phyloP scores from a whole-genome alignment of 2,113 vertebrate species.

The Numida meleagris region DNA sequence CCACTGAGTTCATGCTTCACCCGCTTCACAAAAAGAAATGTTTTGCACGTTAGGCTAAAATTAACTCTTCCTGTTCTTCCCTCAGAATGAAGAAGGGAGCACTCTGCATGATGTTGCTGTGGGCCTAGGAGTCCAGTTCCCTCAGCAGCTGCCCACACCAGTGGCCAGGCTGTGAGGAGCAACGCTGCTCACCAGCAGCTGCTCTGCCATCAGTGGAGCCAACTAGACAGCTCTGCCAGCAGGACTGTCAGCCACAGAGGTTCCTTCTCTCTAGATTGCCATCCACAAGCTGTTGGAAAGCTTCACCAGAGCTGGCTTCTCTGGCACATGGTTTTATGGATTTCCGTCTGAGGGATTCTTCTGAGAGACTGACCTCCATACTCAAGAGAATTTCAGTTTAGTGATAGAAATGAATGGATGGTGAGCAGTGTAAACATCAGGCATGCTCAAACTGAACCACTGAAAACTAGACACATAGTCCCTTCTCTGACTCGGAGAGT shows the following conservation, averaged over 20 bases:
- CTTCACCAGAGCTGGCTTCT: background rate
- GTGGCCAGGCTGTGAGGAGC: background rate
- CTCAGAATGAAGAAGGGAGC: background rate
- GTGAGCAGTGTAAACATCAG: background rate
- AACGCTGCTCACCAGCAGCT: background rate
- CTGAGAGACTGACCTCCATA: background rate
- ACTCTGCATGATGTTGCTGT: background rate
- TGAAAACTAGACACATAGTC: background rate
- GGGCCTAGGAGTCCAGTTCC: background rate
- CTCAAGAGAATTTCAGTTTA: background rate
- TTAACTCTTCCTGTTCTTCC: constrained; percentile 14
- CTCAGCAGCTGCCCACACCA: background rate
- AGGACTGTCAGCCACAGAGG: background rate
- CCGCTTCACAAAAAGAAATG: background rate
- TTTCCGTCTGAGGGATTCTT: background rate
- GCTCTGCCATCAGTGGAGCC: background rate
- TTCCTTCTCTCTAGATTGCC: background rate
- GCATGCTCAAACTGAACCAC: background rate
- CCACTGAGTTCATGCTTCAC: background rate
- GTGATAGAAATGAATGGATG: background rate
- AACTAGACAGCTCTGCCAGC: background rate
- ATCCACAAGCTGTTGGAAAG: background rate
- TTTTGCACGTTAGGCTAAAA: background rate
- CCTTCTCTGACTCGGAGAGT: background rate
- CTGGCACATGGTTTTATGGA: background rate